Conservation (phyloP, 2,113 vertebrate genomes). For the Cyphomyrus plagiostoma region DNA sequence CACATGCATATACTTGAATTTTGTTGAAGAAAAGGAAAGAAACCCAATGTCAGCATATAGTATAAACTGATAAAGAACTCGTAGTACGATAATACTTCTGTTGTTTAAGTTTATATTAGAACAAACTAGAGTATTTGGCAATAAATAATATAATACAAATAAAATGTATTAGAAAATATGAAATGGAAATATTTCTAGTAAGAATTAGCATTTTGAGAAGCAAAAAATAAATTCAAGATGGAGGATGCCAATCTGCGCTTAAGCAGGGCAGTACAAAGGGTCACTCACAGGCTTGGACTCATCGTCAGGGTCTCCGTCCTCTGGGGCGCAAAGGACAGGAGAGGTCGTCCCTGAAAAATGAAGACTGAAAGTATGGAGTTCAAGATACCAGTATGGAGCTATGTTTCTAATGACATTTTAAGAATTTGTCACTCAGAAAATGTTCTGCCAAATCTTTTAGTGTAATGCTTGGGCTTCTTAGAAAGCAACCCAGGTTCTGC, state of each 20-base stretch:
- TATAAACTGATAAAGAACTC: slow-evolving; percentile 22
- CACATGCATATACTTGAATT: background rate
- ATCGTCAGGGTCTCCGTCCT: slow-evolving; percentile 64
- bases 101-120: background rate
- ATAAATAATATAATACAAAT: background rate
- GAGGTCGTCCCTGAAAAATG: slow-evolving; percentile 62
- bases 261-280: background rate
- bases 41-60: slow-evolving; percentile 26
- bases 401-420: background rate
- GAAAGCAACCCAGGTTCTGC: background rate
- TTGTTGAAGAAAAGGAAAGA: slow-evolving; percentile 30
- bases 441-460: background rate
- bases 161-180: background rate
- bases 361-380: slow-evolving; percentile 16
- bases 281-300: slow-evolving; percentile 69
- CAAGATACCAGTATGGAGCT: background rate
- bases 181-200: background rate
- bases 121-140: background rate
- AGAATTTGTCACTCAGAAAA: background rate
- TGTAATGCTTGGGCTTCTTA: background rate
- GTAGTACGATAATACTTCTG: background rate
- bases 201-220: background rate
- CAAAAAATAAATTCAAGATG: background rate
- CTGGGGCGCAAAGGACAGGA: slow-evolving; percentile 65
- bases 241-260: background rate